A percentile compares a stretch with the other conserved stretches of the same genome.
phyloP scores from a whole-genome alignment of 1,140 invertebrate species.

The Diabrotica virgifera region DNA sequence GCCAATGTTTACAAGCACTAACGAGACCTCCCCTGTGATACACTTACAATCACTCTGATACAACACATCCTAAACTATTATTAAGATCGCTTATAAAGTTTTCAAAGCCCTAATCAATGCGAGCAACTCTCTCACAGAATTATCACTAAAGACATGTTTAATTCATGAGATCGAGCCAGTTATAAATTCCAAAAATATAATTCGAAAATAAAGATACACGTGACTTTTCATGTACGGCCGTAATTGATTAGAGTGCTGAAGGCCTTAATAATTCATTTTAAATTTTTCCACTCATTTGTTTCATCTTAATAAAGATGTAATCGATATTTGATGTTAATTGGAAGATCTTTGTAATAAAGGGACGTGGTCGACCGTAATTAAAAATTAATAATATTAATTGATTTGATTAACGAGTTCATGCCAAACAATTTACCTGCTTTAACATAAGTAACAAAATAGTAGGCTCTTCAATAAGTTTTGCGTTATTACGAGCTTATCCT shows the following conservation, averaged over 20 bases:
- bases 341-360: slow-evolving; percentile 5
- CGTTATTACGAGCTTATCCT: too few species aligned
- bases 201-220: slow-evolving; percentile 16
- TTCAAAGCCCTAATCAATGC: background rate
- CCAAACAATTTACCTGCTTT: too few species aligned
- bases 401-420: too few species aligned
- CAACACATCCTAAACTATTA: too few species aligned
- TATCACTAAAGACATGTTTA: slow-evolving; percentile 6
- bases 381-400: too few species aligned
- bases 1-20: too few species aligned
- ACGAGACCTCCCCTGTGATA: too few species aligned
- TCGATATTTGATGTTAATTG: slow-evolving; percentile 19
- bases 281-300: slow-evolving; percentile 16
- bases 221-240: slow-evolving; percentile 6
- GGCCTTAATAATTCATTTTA: slow-evolving; percentile 13
- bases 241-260: slow-evolving; percentile 17
- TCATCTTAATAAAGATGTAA: slow-evolving; percentile 13
- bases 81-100: background rate
- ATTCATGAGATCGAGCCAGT: slow-evolving; percentile 17
- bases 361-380: background rate
- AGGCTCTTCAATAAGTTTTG: too few species aligned
- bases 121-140: background rate
- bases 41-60: too few species aligned
- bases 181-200: slow-evolving; percentile 18
- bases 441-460: too few species aligned